A percentile compares a stretch with the other conserved stretches of the same genome.
Evolutionary conservation across 2,113 vertebrate genomes (phyloP).

Genomic region (Papio anubis): DNA sequence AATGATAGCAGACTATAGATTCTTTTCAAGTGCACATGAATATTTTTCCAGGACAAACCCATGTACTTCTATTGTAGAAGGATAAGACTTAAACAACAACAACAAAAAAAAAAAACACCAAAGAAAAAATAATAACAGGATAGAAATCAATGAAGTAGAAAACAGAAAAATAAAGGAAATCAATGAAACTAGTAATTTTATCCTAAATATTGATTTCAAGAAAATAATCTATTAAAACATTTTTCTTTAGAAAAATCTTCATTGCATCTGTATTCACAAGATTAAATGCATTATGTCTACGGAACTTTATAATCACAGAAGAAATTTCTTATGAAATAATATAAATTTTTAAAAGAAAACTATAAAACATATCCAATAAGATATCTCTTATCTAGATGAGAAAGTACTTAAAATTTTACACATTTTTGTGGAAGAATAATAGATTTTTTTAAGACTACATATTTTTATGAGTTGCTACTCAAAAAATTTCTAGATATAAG

Average conservation of each 20-base stretch:
- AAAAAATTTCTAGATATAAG: not conserved
- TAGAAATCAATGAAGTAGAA: not conserved
- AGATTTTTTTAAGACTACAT: not conserved
- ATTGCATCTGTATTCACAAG: not conserved
- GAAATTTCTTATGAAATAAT: not conserved
- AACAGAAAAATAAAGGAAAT: not conserved
- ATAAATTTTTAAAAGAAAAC: not conserved
- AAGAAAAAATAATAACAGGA: not conserved
- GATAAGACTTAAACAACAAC: not conserved
- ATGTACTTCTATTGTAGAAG: not conserved
- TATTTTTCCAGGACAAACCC: not conserved
- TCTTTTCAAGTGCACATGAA: not conserved
- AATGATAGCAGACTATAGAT: not conserved
- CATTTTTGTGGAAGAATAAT: not conserved
- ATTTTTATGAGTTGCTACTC: not conserved
- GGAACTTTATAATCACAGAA: not conserved
- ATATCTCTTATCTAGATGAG: not conserved
- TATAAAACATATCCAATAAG: not conserved
- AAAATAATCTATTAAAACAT: not conserved
- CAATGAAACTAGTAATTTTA: not conserved
- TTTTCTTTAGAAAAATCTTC: not conserved
- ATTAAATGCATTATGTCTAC: not conserved
- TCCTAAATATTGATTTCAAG: not conserved
- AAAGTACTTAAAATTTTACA: not conserved
- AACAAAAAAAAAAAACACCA: not conserved